Base-by-base conservation (phyloP, 92 coral and sea anemone species). In the Siderastrea siderea region DNA sequence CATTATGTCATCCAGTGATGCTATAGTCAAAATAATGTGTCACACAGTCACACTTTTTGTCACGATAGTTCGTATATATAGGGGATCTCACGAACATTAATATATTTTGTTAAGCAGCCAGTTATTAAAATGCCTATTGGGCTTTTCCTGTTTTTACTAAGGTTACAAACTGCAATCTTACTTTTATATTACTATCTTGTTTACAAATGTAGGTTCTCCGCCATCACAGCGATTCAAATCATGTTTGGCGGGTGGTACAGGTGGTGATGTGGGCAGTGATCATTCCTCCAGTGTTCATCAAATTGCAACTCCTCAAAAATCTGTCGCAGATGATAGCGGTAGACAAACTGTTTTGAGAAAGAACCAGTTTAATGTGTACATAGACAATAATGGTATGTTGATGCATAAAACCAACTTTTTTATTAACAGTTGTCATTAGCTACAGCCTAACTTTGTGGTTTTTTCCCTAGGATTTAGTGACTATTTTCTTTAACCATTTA, bases 121-220 rank as follows among this genome's bases (percentile, higher is more conserved):
- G 38, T 26, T 26, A 26, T 26, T 26, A 26, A 26, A 26, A 26
- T 26, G 38, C 38, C 38, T 0, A 26, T 26, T 26, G 38, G 38
- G 38, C 38, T 26, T 26, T 26, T 26, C 38, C 0, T 26, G 38
- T 26, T 7, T 3, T 55, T 5, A 55, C 8, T 55, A 5, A 55
- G 11, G 12, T 8, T 55, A 26, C 38, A 26, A 26, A 26, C 61
- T 16, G 67, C 12, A 7, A 16, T 19, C 51, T 44, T 43, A 0
- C 10, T 4, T 19, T 16, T 43, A 43, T 68, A 1, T 53, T 16
- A 74, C 53, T 58, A 0, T 80, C 19, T 51, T 72, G 43, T 19
- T 26, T 53, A 7, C 10, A 47, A 55, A 12, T 65, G 67, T 48
- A 90, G 93, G 90, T 43, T 90, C 93, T 63, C 90, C 93, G 16